Percentiles rank a stretch among this genome's conserved stretches.
Evolutionary conservation across 2,113 vertebrate genomes (phyloP).

Genomic region (Panthera uncia): DNA sequence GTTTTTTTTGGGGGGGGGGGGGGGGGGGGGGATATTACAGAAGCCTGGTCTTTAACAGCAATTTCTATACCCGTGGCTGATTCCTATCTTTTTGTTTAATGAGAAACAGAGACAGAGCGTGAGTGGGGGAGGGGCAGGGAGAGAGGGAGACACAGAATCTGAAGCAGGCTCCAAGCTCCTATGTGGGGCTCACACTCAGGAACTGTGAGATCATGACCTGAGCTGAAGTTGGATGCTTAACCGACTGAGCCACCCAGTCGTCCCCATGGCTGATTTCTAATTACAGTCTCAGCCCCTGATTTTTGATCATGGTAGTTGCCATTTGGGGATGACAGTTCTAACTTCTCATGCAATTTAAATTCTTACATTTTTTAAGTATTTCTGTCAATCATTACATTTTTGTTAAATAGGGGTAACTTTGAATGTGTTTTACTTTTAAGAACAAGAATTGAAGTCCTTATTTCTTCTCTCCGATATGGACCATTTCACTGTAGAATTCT

Average conservation of each 20-base stretch:
- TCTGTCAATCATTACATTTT: background rate
- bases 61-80: background rate
- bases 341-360: slow-evolving; percentile 6
- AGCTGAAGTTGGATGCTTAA: too few species aligned
- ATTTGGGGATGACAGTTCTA: background rate
- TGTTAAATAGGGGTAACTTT: background rate
- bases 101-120: too few species aligned
- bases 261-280: background rate
- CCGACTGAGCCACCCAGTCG: too few species aligned
- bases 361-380: background rate
- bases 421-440: background rate
- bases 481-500: background rate
- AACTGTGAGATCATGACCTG: too few species aligned
- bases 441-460: background rate
- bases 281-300: background rate
- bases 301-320: background rate
- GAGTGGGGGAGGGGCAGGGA: too few species aligned
- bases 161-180: too few species aligned
- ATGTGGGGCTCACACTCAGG: too few species aligned
- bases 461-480: background rate
- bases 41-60: slow-evolving; percentile 18
- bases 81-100: too few species aligned
- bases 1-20: too few species aligned
- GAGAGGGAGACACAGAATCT: too few species aligned
- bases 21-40: background rate